Evolutionary conservation across 64 coral and sea anemone genomes (phyloP).

Genomic region (Acropora tenuis): DNA sequence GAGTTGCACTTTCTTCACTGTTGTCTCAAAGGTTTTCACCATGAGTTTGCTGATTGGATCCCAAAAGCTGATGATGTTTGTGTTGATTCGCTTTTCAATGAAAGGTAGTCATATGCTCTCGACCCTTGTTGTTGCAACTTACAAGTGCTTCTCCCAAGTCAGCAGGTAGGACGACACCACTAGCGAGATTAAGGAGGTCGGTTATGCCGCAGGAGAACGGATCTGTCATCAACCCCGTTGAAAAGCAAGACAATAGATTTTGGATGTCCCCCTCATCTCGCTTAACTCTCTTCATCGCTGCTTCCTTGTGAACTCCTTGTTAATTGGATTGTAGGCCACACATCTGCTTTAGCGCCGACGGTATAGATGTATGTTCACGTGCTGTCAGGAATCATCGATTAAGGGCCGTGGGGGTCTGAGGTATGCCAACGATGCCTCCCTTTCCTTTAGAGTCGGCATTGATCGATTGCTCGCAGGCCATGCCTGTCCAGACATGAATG

Average conservation of each 20-base stretch:
- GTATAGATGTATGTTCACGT: neutral
- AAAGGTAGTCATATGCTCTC: conserved; percentile 1
- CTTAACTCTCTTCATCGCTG: no score
- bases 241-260: no score
- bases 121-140: neutral
- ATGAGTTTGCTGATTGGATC: conserved; percentile 35
- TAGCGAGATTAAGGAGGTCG: neutral
- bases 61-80: neutral
- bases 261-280: no score
- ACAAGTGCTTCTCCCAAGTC: conserved; percentile 12
- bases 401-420: conserved; percentile 31
- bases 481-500: neutral
- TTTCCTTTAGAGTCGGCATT: conserved; percentile 46
- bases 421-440: conserved; percentile 52
- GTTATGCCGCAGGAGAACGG: neutral
- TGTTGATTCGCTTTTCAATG: no score
- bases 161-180: conserved; percentile 1
- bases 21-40: conserved; percentile 45
- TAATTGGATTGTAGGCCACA: no score
- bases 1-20: conserved; percentile 37
- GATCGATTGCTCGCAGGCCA: neutral
- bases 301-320: no score
- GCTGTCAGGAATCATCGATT: conserved; percentile 55
- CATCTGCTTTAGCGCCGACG: no score
- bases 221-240: neutral